Conservation (phyloP, 2,888 invertebrate species). For the Trypoxylon attenuatum region DNA sequence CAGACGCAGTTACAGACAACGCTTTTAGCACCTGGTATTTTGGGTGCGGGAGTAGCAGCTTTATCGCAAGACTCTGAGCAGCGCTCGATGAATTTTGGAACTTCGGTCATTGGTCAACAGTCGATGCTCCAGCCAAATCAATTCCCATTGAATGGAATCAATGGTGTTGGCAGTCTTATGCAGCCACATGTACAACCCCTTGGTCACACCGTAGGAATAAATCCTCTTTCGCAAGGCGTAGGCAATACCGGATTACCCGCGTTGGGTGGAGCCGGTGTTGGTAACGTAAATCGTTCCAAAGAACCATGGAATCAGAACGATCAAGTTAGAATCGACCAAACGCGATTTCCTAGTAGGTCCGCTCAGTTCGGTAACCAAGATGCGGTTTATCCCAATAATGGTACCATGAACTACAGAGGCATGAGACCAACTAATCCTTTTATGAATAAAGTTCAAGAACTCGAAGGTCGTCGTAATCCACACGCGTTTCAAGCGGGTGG, state of each 20-base stretch:
- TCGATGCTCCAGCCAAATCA: slow-evolving; percentile 62
- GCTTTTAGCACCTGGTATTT: slow-evolving; percentile 65
- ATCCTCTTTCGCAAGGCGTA: slow-evolving; percentile 47
- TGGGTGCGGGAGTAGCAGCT: slow-evolving; percentile 65
- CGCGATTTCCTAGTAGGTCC: slow-evolving; percentile 57
- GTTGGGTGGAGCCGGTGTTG: slow-evolving; percentile 35
- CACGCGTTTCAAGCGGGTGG: slow-evolving; percentile 75
- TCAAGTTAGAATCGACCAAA: slow-evolving; percentile 51
- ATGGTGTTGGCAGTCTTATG: slow-evolving; percentile 64
- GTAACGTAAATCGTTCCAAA: slow-evolving; percentile 45
- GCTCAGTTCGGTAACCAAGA: slow-evolving; percentile 58
- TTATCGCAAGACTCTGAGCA: slow-evolving; percentile 53
- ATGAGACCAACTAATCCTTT: slow-evolving; percentile 55
- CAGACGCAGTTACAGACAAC: slow-evolving; percentile 68
- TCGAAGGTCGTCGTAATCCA: slow-evolving; percentile 79
- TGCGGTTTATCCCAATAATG: slow-evolving; percentile 34
- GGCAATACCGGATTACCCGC: slow-evolving; percentile 40
- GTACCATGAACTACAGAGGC: slow-evolving; percentile 41
- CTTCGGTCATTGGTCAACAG: slow-evolving; percentile 48
- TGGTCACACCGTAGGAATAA: slow-evolving; percentile 54
- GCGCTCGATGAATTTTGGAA: slow-evolving; percentile 56
- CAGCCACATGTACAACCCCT: slow-evolving; percentile 58
- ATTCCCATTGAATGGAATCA: slow-evolving; percentile 67
- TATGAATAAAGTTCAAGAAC: slow-evolving; percentile 66
- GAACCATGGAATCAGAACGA: slow-evolving; percentile 56